These are phyloP conservation scores for Leptothorax acervorum DNA, from an alignment of 2,888 invertebrate genomes.

Conservation along the genomic window DNA sequence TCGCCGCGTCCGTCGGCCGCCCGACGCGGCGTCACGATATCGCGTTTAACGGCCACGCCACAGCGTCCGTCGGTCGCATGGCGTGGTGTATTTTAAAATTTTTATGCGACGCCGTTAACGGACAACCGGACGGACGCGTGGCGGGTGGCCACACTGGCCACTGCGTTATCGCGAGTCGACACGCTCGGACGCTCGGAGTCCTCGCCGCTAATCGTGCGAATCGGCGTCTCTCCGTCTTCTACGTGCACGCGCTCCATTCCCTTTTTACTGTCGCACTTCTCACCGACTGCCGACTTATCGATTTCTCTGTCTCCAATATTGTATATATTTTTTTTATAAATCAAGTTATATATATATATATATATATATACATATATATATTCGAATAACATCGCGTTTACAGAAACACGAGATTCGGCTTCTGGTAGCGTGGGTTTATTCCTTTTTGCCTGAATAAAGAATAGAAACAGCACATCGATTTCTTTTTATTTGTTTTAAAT, in stretches of 20 bases:
- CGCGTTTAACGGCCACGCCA: conserved; percentile 29
- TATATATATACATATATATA: no score
- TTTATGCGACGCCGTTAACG: conserved; percentile 45
- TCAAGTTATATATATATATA: background rate
- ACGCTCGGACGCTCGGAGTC: background rate
- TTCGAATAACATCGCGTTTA: background rate
- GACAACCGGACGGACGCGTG: background rate
- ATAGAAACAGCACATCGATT: no score
- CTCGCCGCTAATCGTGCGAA: conserved; percentile 5
- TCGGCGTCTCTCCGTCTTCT: background rate
- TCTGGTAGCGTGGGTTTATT: background rate
- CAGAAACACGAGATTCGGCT: background rate
- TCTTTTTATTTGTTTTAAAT: no score
- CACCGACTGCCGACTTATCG: background rate
- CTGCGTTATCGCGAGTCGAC: conserved; percentile 29
- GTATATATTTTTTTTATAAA: background rate
- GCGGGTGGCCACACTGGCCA: background rate
- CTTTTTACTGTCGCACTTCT: background rate
- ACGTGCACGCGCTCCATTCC: background rate
- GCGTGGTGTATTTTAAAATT: conserved; percentile 53
- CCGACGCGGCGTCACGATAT: conserved; percentile 29
- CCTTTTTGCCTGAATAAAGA: background rate
- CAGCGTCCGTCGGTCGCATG: conserved; percentile 36
- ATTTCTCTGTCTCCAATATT: background rate
- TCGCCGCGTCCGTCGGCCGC: conserved; percentile 14